Evolutionary conservation across 2,797 vertebrate species (phyloP), one percentile per base, ranked within the genome.

Genomic region (Typhlichthys subterraneus): DNA sequence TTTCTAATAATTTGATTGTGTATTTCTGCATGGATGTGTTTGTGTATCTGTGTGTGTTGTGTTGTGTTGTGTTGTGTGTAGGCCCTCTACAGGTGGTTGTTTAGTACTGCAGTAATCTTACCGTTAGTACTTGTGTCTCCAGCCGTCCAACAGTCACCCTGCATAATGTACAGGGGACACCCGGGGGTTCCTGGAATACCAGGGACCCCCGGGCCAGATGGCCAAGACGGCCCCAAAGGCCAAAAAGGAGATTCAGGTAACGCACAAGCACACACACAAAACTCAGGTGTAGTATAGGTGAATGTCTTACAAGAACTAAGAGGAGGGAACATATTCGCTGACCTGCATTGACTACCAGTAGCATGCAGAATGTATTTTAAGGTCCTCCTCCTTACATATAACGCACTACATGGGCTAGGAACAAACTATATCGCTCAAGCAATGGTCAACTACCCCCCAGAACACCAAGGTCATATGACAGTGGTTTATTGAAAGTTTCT

Each of bases 241-340:
- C 65, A 59, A 3, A 79, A 63, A 10, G 89, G 89, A 56, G 85
- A 89, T 45, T 57, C 69, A 0, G 89, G 88, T 90, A 63, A 81
- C 72, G 8, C 5, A 45, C 14, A 31, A 1, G 9, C 38, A 42
- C 8, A 9, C 38, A 42, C 38, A 42, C 38, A 42, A 7, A 38
- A 6, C 38, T 7, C 38, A 42, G 1, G 38, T 42, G 38, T 42
- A 42, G 38, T 42, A 42, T 9, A 42, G 38, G 38, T 7, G 38
- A 7, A 9, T 42, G 38, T 42, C 6, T 7, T 42, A 23, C 23
- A 23, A 23, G 3, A 23, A 23, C 23, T 23, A 23, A 23, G 3
- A 23, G 23, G 23, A 23, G 23, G 23, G 23, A 23, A 23, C 23
- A 23, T 4, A 23, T 23, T 23, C 2, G 23, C 23, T 23, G 23